Evolutionary conservation across 2,888 invertebrate genomes (phyloP).

Genomic region (Sicus ferrugineus): DNA sequence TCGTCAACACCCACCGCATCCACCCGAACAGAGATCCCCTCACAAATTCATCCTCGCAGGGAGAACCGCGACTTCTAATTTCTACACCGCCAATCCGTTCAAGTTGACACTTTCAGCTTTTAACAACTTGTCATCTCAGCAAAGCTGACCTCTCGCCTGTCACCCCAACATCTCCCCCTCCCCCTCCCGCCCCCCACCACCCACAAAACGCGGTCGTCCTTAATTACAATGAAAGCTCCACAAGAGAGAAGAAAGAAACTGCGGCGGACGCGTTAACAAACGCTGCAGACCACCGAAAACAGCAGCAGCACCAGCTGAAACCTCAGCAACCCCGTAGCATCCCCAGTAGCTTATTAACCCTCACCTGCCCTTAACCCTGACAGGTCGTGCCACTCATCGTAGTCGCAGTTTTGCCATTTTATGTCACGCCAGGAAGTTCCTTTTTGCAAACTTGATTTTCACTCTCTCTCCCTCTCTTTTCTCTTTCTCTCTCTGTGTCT

Average conservation of each 20-base stretch:
- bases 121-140: too few relatives aligned
- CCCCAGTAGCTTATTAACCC: constrained; percentile 8
- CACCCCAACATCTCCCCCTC: too few relatives aligned
- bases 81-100: too few relatives aligned
- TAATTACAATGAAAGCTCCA: not conserved
- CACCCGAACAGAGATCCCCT: not conserved
- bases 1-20: not conserved
- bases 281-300: not conserved
- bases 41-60: not conserved
- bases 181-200: too few relatives aligned
- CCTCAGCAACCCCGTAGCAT: not conserved
- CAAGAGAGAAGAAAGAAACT: not conserved
- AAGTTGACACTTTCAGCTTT: too few relatives aligned
- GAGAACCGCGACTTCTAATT: too few relatives aligned
- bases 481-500: not conserved
- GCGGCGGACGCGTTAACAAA: not conserved
- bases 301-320: not conserved
- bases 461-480: not conserved
- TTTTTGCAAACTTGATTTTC: not conserved
- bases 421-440: not conserved
- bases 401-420: constrained; percentile 2
- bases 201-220: too few relatives aligned
- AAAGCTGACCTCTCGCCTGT: too few relatives aligned
- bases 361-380: not conserved
- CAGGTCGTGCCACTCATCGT: not conserved